A percentile compares a stretch with the other conserved stretches of the same genome.
Evolutionary conservation across 2,113 vertebrate genomes (phyloP).

Genomic region (Chascanopsetta lugubris): DNA sequence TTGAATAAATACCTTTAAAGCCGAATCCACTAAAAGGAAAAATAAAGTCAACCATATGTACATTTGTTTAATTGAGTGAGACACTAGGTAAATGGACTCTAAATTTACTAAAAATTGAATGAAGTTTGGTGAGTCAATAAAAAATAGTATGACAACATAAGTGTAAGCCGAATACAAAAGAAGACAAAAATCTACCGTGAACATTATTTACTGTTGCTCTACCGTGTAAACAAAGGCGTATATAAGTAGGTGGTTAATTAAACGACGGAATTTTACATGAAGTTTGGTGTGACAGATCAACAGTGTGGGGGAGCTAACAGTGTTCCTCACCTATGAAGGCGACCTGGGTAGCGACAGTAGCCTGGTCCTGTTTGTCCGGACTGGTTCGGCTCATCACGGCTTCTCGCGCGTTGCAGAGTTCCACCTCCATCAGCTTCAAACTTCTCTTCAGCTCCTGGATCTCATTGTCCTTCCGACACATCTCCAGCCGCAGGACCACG

Average conservation of each 20-base stretch:
- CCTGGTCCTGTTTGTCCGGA: constrained; percentile 1
- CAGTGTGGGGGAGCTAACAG: too few species aligned
- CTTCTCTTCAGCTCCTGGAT: constrained; percentile 67
- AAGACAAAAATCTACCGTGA: too few species aligned
- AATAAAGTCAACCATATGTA: too few species aligned
- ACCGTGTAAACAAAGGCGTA: rapidly evolving
- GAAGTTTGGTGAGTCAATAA: too few species aligned
- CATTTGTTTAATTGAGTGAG: too few species aligned
- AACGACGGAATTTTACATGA: not conserved
- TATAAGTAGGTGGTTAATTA: not conserved
- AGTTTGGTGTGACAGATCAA: constrained; percentile 2
- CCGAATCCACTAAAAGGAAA: too few species aligned
- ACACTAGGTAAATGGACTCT: too few species aligned
- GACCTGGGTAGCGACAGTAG: not conserved
- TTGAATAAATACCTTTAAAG: too few species aligned
- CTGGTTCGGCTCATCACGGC: not conserved
- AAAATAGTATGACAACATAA: too few species aligned
- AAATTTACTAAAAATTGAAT: too few species aligned
- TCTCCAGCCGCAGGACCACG: constrained; percentile 66
- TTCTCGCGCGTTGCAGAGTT: constrained; percentile 48
- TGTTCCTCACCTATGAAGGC: constrained; percentile 25
- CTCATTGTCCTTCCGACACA: constrained; percentile 66
- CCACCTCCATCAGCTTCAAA: constrained; percentile 52
- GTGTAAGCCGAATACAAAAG: constrained; percentile 2
- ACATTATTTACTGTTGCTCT: not conserved